phyloP scores from a whole-genome alignment of 2,888 invertebrate species.

The Formica aserva region DNA sequence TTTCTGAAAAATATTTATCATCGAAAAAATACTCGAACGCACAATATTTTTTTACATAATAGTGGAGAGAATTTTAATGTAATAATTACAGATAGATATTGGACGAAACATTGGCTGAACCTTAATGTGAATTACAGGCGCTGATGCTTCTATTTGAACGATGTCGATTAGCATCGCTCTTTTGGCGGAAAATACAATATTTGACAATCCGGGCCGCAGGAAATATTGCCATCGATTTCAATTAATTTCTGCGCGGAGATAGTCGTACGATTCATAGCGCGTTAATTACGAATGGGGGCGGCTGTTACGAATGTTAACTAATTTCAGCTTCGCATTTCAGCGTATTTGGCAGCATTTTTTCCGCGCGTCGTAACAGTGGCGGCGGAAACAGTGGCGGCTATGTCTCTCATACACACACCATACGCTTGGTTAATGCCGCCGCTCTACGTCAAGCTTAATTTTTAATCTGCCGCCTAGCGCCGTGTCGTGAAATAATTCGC shows the following conservation, averaged over 20 bases:
- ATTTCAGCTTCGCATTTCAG: constrained; percentile 39
- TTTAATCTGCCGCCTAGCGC: constrained; percentile 62
- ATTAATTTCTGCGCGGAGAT: constrained; percentile 51
- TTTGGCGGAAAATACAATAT: constrained; percentile 43
- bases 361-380: neutral
- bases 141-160: neutral
- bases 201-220: constrained; percentile 14
- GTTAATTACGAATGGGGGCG: constrained; percentile 26
- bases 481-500: constrained; percentile 49
- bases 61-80: neutral
- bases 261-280: constrained; percentile 29
- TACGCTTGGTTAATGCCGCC: neutral
- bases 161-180: constrained; percentile 19
- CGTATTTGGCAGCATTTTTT: constrained; percentile 7
- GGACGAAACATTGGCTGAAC: neutral
- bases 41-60: neutral
- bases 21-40: neutral
- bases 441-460: constrained; percentile 69
- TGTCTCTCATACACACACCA: neutral
- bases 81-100: too few relatives aligned
- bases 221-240: constrained; percentile 35
- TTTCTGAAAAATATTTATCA: neutral
- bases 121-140: neutral
- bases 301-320: constrained; percentile 18
- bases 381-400: neutral